Evolutionary conservation across 2,888 invertebrate species (phyloP).

Genomic region (Nezara viridula): DNA sequence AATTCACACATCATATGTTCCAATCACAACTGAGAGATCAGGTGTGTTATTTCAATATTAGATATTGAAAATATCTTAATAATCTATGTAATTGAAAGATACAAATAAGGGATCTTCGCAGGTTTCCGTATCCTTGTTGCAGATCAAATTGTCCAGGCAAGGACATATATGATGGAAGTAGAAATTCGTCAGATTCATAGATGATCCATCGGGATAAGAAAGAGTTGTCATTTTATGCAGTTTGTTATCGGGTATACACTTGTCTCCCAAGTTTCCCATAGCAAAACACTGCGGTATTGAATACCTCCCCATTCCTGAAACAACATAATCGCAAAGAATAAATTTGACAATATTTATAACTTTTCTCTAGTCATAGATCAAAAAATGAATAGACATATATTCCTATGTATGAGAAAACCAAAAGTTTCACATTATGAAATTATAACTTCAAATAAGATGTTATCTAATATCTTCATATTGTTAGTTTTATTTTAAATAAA

Average conservation of each 20-base stretch:
- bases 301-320: slow-evolving; percentile 52
- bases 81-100: slow-evolving; percentile 57
- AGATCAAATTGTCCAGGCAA: slow-evolving; percentile 49
- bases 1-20: neutral
- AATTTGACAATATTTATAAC: too few relatives aligned
- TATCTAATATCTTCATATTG: neutral
- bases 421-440: too few relatives aligned
- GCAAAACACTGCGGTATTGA: slow-evolving; percentile 55
- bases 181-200: neutral
- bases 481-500: neutral
- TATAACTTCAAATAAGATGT: too few relatives aligned
- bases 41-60: neutral
- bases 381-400: too few relatives aligned
- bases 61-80: neutral
- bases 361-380: too few relatives aligned
- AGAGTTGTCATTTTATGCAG: neutral
- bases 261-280: slow-evolving; percentile 47
- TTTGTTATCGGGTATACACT: neutral
- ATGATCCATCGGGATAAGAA: neutral
- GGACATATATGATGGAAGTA: slow-evolving; percentile 57
- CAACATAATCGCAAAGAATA: neutral
- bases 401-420: too few relatives aligned
- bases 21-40: slow-evolving; percentile 35
- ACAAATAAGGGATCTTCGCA: slow-evolving; percentile 51
- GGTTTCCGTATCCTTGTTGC: slow-evolving; percentile 30